Evolutionary conservation across 2,797 vertebrate genomes (phyloP).

Genomic region (Antennarius maculatus): DNA sequence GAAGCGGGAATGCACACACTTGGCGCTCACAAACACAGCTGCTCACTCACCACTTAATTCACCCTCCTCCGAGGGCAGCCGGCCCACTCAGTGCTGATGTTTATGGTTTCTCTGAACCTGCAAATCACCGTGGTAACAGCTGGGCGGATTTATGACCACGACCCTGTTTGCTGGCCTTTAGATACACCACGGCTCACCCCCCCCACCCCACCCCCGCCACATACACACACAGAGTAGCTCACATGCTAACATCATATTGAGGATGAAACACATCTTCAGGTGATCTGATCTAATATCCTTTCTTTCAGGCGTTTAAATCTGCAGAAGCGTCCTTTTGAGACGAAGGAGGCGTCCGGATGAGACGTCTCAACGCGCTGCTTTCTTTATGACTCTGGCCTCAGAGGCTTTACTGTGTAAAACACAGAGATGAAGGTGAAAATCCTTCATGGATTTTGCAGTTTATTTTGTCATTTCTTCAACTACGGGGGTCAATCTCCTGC

Average conservation of each 20-base stretch:
- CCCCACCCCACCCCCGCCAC: constrained; percentile 13
- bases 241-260: constrained; percentile 4
- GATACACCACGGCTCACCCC: constrained; percentile 66
- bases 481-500: not conserved
- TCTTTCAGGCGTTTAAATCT: constrained; percentile 10
- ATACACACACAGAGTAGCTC: constrained; percentile 1
- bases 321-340: constrained; percentile 5
- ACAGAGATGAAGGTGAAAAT: constrained; percentile 10
- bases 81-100: constrained; percentile 65
- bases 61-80: constrained; percentile 61
- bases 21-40: constrained; percentile 17
- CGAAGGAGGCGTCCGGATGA: not conserved
- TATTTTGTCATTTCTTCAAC: constrained; percentile 15
- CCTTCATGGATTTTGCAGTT: constrained; percentile 1
- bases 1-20: not conserved
- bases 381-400: constrained; percentile 18
- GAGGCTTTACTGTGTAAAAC: constrained; percentile 17
- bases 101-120: constrained; percentile 80
- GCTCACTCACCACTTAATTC: constrained; percentile 74
- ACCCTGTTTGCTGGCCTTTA: constrained; percentile 61
- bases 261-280: not conserved
- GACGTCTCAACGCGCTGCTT: not conserved
- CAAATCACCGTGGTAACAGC: constrained; percentile 76
- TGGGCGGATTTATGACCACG: constrained; percentile 70
- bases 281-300: constrained; percentile 3